Evolutionary conservation across 1,140 invertebrate genomes (phyloP), one percentile per base, ranked within the genome.

Genomic region (Steinernema feltiae): DNA sequence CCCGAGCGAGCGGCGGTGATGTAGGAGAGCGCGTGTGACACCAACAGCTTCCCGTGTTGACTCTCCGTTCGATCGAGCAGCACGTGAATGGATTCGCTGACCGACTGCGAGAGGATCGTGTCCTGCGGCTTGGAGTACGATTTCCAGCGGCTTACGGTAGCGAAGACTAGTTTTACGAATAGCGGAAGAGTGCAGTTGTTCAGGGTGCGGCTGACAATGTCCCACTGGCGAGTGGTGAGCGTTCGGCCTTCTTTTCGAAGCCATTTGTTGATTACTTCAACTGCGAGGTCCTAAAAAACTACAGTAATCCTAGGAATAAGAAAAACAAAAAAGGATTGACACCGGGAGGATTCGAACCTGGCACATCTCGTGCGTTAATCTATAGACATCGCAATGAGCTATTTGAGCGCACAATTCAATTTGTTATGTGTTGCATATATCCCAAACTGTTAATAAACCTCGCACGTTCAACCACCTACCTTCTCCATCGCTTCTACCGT

Each of bases 41-140:
- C 94, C 30, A 97, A 87, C 0, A 95, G 91, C 75, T 93, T 91
- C 0, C 94, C 94, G 83, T 97, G 94, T 89, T 92, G 85, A 21
- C 88, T 94, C 87, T 97, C 94, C 76, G 96, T 94, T 79, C 94
- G 89, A 82, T 96, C 94, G 85, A 96, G 96, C 0, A 97, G 88
- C 91, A 97, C 93, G 91, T 96, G 96, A 81, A 98, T 98, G 18
- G 93, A 94, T 85, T 98, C 95, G 92, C 96, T 97, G 0, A 98
- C 95, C 2, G 93, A 96, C 30, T 92, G 93, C 0, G 94, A 94
- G 41, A 98, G 88, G 82, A 93, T 91, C 0, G 94, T 97, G 80
- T 95, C 93, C 78, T 93, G 92, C 0, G 93, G 92, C 86, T 93
- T 93, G 0, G 94, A 96, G 86, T 98, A 98, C 76, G 94, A 97